A percentile compares a stretch with the other conserved stretches of the same genome.
Conservation (phyloP, 2,113 vertebrate species). For the Chitala chitala region DNA sequence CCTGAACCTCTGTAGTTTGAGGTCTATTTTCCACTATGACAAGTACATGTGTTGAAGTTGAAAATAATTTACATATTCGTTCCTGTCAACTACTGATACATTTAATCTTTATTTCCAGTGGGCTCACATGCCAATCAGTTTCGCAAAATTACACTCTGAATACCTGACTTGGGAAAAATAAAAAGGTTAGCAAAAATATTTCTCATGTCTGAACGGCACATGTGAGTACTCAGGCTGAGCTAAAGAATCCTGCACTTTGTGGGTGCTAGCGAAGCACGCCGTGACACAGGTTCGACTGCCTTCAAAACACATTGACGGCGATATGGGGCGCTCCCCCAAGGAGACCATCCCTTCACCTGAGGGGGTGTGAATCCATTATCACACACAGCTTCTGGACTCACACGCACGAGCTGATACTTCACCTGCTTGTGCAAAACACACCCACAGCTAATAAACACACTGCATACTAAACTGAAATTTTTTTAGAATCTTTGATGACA, state of each 20-base stretch:
- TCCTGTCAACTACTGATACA: constrained; percentile 39
- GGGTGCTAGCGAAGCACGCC: neutral
- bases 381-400: neutral
- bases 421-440: neutral
- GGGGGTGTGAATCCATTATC: neutral
- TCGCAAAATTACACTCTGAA: constrained; percentile 48
- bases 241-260: neutral
- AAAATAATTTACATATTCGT: constrained; percentile 39
- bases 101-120: constrained; percentile 51
- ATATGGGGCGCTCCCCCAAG: neutral
- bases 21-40: neutral
- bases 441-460: neutral
- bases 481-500: neutral
- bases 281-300: neutral
- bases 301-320: neutral
- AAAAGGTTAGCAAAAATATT: constrained; percentile 61
- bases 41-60: neutral
- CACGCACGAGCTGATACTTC: neutral
- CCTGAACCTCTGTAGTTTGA: neutral
- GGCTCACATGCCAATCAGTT: constrained; percentile 60
- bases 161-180: constrained; percentile 42
- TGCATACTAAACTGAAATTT: constrained; percentile 11
- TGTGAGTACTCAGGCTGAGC: constrained; percentile 27
- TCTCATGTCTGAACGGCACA: constrained; percentile 51
- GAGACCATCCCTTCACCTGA: neutral